Evolutionary conservation across 2,113 vertebrate species (phyloP).

Genomic region (Psilopogon haemacephalus): DNA sequence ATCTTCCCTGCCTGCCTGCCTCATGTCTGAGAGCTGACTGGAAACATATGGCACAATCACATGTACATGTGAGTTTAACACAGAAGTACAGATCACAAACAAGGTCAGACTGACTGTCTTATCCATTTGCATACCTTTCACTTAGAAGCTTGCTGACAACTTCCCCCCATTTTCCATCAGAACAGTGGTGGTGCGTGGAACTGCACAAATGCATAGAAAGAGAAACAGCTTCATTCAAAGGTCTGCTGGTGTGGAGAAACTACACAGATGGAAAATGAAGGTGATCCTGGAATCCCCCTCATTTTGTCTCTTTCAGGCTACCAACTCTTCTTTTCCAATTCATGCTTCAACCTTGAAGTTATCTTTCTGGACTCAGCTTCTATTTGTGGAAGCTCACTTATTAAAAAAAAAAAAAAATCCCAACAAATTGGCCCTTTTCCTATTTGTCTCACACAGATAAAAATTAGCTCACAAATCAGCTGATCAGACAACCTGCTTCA

Average conservation of each 20-base stretch:
- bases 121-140: slow-evolving; percentile 14
- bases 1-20: not conserved
- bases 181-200: not conserved
- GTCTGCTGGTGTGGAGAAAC: not conserved
- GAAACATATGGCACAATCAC: not conserved
- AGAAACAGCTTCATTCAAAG: not conserved
- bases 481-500: not conserved
- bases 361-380: not conserved
- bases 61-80: not conserved
- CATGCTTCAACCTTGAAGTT: not conserved
- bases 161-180: not conserved
- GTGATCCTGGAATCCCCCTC: not conserved
- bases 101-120: not conserved
- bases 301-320: not conserved
- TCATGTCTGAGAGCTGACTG: not conserved
- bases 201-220: not conserved
- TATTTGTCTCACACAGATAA: not conserved
- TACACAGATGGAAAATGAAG: not conserved
- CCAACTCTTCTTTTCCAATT: not conserved
- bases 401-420: not conserved
- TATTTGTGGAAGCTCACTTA: not conserved
- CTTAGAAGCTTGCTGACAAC: slow-evolving; percentile 28
- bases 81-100: not conserved
- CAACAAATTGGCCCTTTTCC: not conserved
- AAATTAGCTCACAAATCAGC: not conserved